Evolutionary conservation across 1,140 invertebrate species (phyloP), one percentile per base, ranked within the genome.

Genomic region (Bombus impatiens): DNA sequence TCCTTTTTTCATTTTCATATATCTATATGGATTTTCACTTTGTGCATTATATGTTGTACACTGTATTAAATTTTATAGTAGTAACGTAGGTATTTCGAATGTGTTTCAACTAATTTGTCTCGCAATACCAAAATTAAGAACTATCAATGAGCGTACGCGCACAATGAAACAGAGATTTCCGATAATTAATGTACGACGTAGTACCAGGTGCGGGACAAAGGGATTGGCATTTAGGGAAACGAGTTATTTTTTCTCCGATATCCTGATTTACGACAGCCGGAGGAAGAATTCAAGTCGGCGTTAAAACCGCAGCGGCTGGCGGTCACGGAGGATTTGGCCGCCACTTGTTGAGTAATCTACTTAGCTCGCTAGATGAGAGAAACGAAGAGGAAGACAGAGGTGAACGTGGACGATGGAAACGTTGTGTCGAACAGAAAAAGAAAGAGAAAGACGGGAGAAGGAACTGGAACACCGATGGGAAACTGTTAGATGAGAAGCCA

Each of bases 291-390:
- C 35, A 62, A 47, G 76, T 72, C 75, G 86, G 53, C 89, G 91
- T 90, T 93, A 93, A 94, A 93, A 92, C 87, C 87, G 88, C 87
- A 91, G 90, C 90, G 88, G 87, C 89, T 90, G 89, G 91, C 91
- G 89, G 91, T 87, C 89, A 90, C 90, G 89, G 85, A 91, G 92
- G 93, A 94, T 94, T 94, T 93, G 91, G 92, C 91, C 93, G 91
- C 93, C 94, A 95, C 94, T 95, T 95, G 94, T 95, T 95, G 94
- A 95, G 94, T 94, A 95, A 95, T 95, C 94, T 95, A 93, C 93
- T 95, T 95, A 94, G 92, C 93, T 93, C 84, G 87, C 89, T 82
- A 90, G 88, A 87, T 86, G 91, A 92, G 89, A 92, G 89, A 91
- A 92, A 89, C 89, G 65, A 28, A 65, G 72, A 42, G 83, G 53